Percentiles rank a stretch among this genome's conserved stretches.
phyloP scores from a whole-genome alignment of 2,113 vertebrate genomes.

The Chroicocephalus ridibundus region DNA sequence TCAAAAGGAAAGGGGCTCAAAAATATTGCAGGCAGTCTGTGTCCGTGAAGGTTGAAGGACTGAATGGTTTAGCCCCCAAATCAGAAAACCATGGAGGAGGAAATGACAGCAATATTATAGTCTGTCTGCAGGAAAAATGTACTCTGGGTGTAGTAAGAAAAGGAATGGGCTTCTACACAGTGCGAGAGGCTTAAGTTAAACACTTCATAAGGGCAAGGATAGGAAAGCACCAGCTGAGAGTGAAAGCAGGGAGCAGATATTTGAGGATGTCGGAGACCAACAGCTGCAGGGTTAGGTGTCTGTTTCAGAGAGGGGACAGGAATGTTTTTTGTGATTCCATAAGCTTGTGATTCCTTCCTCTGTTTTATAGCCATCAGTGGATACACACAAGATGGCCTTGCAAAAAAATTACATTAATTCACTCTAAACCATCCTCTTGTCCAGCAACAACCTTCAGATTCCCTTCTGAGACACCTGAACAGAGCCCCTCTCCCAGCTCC shows the following conservation, averaged over 20 bases:
- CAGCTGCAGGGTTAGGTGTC: neutral
- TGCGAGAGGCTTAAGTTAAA: neutral
- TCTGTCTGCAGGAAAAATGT: neutral
- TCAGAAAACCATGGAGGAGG: neutral
- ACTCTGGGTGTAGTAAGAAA: neutral
- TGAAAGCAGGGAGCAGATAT: neutral
- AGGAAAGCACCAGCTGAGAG: neutral
- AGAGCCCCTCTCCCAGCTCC: neutral
- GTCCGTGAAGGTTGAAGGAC: neutral
- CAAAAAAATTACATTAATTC: neutral
- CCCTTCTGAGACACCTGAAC: neutral
- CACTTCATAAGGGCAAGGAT: neutral
- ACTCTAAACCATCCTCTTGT: neutral
- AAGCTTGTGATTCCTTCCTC: neutral
- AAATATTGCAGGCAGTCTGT: neutral
- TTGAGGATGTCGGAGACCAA: neutral
- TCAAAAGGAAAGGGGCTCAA: neutral
- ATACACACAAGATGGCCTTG: neutral
- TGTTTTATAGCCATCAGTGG: neutral
- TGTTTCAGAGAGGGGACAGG: neutral
- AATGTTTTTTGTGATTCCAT: neutral
- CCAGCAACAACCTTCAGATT: neutral
- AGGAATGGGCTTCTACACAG: neutral
- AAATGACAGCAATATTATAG: neutral
- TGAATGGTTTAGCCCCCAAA: neutral